These are phyloP conservation scores for Dicaeum eximium DNA, from an alignment of 2,113 vertebrate species.

Conservation along the genomic window DNA sequence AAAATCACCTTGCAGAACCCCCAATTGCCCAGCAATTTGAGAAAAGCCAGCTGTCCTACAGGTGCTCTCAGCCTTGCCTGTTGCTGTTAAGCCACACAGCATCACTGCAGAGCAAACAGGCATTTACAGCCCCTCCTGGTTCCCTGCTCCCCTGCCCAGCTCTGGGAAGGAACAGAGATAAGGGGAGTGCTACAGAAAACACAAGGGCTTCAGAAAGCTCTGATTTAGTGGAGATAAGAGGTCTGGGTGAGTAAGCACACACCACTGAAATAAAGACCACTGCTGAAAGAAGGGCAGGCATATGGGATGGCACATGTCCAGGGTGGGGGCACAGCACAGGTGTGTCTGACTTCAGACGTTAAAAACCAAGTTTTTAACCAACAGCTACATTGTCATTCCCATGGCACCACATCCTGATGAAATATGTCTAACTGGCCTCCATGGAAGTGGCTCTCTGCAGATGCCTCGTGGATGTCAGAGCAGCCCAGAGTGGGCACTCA, in stretches of 20 bases:
- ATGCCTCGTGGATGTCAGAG: fast-evolving
- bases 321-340: not conserved
- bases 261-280: not conserved
- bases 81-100: not conserved
- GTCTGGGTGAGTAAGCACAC: not conserved
- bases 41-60: not conserved
- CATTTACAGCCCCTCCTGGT: not conserved
- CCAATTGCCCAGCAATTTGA: not conserved
- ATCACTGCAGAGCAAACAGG: not conserved
- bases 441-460: not conserved
- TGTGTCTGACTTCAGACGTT: not conserved
- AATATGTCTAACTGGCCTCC: not conserved
- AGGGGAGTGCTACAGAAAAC: slow-evolving; percentile 43
- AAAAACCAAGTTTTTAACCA: not conserved
- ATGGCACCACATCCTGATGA: not conserved
- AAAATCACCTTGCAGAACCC: not conserved
- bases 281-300: not conserved
- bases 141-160: slow-evolving; percentile 10
- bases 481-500: not conserved
- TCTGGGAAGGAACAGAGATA: slow-evolving; percentile 33
- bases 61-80: not conserved
- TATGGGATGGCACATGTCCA: not conserved
- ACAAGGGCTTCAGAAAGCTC: slow-evolving; percentile 15
- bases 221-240: slow-evolving; percentile 35
- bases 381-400: not conserved